Evolutionary conservation across 1,140 invertebrate genomes (phyloP).

Genomic region (Nymphalis io): DNA sequence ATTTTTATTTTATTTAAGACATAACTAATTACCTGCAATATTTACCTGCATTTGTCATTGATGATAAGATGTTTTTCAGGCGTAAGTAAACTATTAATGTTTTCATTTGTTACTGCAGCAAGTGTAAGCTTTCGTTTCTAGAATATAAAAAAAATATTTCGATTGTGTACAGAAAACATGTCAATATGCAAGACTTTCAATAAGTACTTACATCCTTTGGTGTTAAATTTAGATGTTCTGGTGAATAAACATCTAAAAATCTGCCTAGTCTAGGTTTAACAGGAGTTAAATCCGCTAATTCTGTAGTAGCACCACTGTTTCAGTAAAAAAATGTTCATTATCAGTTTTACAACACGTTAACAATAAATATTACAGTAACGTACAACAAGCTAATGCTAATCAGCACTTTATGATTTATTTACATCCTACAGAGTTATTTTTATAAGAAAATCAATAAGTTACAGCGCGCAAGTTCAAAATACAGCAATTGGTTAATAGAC

Average conservation of each 20-base stretch:
- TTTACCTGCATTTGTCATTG: slow-evolving; percentile 66
- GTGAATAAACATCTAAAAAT: slow-evolving; percentile 71
- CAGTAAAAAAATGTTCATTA: slow-evolving; percentile 22
- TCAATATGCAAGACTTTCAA: too few species aligned
- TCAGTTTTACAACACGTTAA: slow-evolving; percentile 14
- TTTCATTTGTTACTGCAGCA: slow-evolving; percentile 56
- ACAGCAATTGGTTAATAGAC: background rate
- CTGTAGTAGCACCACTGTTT: slow-evolving; percentile 33
- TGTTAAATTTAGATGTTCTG: slow-evolving; percentile 73
- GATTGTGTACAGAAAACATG: slow-evolving; percentile 15
- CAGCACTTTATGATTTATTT: slow-evolving; percentile 75
- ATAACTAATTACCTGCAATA: slow-evolving; percentile 1
- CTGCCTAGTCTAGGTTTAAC: slow-evolving; percentile 64
- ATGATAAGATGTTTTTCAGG: slow-evolving; percentile 54
- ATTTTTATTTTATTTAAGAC: background rate
- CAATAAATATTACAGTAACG: slow-evolving; percentile 31
- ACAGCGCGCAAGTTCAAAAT: slow-evolving; percentile 74
- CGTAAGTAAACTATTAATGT: slow-evolving; percentile 50
- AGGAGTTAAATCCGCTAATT: slow-evolving; percentile 56
- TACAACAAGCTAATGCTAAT: slow-evolving; percentile 48
- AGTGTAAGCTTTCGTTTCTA: slow-evolving; percentile 53
- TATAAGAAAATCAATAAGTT: slow-evolving; percentile 76
- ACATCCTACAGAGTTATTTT: slow-evolving; percentile 74
- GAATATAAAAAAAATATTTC: slow-evolving; percentile 1
- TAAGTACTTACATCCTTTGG: slow-evolving; percentile 64